These are phyloP conservation scores for Chaetodon auriga DNA, from an alignment of 2,113 vertebrate genomes.

Conservation along the genomic window DNA sequence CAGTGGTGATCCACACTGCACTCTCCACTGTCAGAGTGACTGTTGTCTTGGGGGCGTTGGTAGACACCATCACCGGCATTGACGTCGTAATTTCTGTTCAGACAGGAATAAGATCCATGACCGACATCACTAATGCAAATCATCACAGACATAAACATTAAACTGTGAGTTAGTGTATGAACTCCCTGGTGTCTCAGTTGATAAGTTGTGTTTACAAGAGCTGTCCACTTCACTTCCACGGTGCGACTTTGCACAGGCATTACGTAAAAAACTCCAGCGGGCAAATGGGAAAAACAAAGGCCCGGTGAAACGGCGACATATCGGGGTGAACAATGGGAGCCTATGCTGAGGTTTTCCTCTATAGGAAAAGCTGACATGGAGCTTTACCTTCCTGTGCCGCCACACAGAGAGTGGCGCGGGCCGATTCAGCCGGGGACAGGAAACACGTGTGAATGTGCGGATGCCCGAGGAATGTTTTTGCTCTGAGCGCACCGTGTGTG, in stretches of 20 bases:
- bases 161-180: constrained; percentile 17
- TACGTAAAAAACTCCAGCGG: constrained; percentile 41
- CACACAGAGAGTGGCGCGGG: constrained; percentile 54
- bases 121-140: background rate
- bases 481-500: constrained; percentile 45
- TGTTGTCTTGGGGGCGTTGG: constrained; percentile 37
- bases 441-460: constrained; percentile 83
- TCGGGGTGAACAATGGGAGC: constrained; percentile 77
- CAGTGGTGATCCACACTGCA: constrained; percentile 64
- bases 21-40: constrained; percentile 36
- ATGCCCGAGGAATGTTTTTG: constrained; percentile 80
- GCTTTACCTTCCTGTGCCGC: constrained; percentile 76
- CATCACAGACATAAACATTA: constrained; percentile 26
- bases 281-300: constrained; percentile 74
- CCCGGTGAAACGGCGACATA: constrained; percentile 56
- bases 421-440: constrained; percentile 70
- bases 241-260: constrained; percentile 41
- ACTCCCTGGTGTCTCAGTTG: constrained; percentile 15
- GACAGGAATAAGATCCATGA: constrained; percentile 24
- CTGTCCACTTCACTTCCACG: constrained; percentile 33
- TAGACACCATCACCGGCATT: constrained; percentile 67
- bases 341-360: constrained; percentile 72
- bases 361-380: constrained; percentile 80
- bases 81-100: constrained; percentile 79
- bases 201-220: constrained; percentile 48